These are phyloP conservation scores for Sitobion miscanthi DNA, from an alignment of 1,140 invertebrate genomes.

Conservation along the genomic window DNA sequence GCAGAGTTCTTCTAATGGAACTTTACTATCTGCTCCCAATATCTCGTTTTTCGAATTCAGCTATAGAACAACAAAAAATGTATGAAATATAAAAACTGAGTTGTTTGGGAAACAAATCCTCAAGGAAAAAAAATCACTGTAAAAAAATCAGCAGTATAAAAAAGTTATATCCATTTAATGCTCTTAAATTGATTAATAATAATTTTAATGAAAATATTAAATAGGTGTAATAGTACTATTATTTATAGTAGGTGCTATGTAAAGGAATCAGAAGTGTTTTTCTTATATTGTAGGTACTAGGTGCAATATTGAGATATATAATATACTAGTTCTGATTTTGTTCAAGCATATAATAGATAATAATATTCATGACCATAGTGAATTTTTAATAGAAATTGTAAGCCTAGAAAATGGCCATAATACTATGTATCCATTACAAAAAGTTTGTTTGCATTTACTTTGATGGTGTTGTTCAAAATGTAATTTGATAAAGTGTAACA, in stretches of 20 bases:
- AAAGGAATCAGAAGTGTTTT: too few relatives aligned
- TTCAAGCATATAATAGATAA: not conserved
- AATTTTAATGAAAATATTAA: not conserved
- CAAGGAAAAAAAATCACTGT: not conserved
- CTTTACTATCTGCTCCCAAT: conserved; percentile 79
- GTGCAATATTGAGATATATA: not conserved
- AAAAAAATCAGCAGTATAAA: not conserved
- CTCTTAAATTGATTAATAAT: not conserved
- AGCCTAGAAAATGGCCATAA: too few relatives aligned
- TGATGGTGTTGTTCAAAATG: too few relatives aligned
- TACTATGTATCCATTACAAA: too few relatives aligned
- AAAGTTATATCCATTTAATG: not conserved
- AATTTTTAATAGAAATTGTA: too few relatives aligned
- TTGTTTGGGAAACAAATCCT: not conserved
- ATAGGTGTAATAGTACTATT: not conserved
- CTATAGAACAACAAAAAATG: conserved; percentile 61
- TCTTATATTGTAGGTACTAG: too few relatives aligned
- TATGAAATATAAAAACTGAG: not conserved
- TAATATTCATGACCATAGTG: not conserved
- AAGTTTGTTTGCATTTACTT: too few relatives aligned
- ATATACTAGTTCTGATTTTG: too few relatives aligned
- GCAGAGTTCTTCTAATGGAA: conserved; percentile 80
- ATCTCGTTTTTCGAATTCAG: conserved; percentile 81
- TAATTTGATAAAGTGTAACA: not conserved
- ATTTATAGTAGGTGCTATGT: not conserved